Evolutionary conservation across 2,797 vertebrate species (phyloP).

Genomic region (Urosaurus nigricauda): DNA sequence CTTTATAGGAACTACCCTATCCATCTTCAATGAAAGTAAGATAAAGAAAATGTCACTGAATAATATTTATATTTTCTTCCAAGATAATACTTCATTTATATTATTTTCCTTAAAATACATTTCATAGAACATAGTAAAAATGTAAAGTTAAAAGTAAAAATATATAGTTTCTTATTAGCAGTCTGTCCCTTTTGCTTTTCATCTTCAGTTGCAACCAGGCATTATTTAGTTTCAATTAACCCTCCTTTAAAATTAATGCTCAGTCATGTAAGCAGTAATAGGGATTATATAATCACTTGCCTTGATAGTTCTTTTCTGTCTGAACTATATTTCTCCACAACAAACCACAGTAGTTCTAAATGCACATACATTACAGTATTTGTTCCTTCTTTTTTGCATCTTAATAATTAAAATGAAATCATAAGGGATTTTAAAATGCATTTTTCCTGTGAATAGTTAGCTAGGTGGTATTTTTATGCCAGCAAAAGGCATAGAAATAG

Average conservation of each 20-base stretch:
- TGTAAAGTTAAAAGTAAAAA: conserved; percentile 57
- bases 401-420: conserved; percentile 63
- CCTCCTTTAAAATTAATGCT: conserved; percentile 52
- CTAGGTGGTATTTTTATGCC: conserved; percentile 36
- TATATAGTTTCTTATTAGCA: conserved; percentile 57
- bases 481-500: conserved; percentile 22
- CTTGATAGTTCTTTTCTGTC: conserved; percentile 65
- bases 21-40: background rate
- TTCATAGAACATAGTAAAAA: background rate
- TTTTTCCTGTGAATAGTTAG: conserved; percentile 33
- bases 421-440: background rate
- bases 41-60: background rate
- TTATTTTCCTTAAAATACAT: conserved; percentile 48
- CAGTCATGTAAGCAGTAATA: conserved; percentile 58
- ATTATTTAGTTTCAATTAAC: conserved; percentile 61
- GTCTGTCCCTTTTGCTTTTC: conserved; percentile 54
- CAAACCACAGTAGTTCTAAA: conserved; percentile 46
- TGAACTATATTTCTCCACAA: conserved; percentile 57
- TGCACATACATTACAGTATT: conserved; percentile 8
- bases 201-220: conserved; percentile 59
- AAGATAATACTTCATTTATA: conserved; percentile 9
- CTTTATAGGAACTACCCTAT: background rate
- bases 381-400: conserved; percentile 29
- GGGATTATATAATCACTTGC: conserved; percentile 67
- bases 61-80: background rate